phyloP scores from a whole-genome alignment of 2,113 vertebrate species.

The Neolamprologus devosi region DNA sequence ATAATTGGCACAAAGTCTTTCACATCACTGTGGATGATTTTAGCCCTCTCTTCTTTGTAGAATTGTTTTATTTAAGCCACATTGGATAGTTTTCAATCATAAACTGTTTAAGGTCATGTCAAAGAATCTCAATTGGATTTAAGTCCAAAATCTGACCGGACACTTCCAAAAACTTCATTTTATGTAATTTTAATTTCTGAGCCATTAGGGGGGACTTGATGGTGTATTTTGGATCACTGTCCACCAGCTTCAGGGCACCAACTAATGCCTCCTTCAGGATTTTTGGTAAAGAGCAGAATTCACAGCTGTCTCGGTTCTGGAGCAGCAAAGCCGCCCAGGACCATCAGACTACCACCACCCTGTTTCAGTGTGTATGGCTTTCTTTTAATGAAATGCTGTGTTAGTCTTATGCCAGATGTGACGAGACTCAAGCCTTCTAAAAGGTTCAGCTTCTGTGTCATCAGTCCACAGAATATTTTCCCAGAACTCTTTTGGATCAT shows the following conservation, averaged over 20 bases:
- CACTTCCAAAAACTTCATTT: not conserved
- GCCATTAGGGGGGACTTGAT: not conserved
- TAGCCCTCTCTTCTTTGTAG: not conserved
- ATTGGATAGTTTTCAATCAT: not conserved
- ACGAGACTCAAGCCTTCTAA: not conserved
- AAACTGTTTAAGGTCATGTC: not conserved
- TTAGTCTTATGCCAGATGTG: not conserved
- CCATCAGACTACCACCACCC: not conserved
- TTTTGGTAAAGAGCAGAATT: not conserved
- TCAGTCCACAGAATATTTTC: not conserved
- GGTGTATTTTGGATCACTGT: not conserved
- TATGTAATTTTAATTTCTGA: not conserved
- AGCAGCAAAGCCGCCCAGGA: not conserved
- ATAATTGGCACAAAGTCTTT: not conserved
- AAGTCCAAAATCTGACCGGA: fast-evolving
- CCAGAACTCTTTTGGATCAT: not conserved
- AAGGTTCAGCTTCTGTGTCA: not conserved
- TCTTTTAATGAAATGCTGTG: not conserved
- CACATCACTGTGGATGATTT: not conserved
- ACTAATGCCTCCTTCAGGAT: not conserved
- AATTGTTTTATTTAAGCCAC: not conserved
- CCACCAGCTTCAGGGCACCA: not conserved
- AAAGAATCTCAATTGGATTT: not conserved
- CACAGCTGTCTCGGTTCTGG: not conserved
- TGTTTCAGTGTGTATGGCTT: not conserved